Evolutionary conservation across 1,140 invertebrate genomes (phyloP).

Genomic region (Aphelinus atriplicis): DNA sequence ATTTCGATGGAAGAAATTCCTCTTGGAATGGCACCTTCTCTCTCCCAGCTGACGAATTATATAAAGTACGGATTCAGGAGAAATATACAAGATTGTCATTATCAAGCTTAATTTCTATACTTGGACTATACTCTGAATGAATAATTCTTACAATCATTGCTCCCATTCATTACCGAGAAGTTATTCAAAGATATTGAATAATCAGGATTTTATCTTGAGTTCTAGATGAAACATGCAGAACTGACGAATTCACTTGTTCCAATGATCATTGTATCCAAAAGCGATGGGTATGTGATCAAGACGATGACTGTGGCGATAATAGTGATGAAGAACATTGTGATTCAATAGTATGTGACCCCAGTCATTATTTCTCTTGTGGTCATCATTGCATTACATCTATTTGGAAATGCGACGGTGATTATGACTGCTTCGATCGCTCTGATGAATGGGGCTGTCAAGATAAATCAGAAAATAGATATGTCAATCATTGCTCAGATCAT

Average conservation of each 20-base stretch:
- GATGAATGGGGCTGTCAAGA: conserved; percentile 77
- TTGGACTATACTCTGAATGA: too few species aligned
- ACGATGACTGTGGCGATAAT: conserved; percentile 86
- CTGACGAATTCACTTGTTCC: conserved; percentile 89
- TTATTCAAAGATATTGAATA: too few species aligned
- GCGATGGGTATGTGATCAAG: conserved; percentile 87
- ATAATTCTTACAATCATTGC: too few species aligned
- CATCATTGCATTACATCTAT: conserved; percentile 75
- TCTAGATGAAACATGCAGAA: conserved; percentile 84
- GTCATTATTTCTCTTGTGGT: conserved; percentile 77
- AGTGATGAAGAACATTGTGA: conserved; percentile 84
- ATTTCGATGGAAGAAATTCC: too few species aligned
- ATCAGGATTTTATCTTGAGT: not conserved
- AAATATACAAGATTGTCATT: too few species aligned
- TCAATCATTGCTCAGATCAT: conserved; percentile 71
- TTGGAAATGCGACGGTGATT: conserved; percentile 89
- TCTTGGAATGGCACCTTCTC: too few species aligned
- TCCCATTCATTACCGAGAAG: too few species aligned
- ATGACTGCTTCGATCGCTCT: conserved; percentile 81
- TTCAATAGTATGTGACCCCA: conserved; percentile 72
- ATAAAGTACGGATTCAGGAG: too few species aligned
- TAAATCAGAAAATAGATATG: conserved; percentile 43
- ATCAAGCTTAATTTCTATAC: too few species aligned
- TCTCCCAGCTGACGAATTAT: too few species aligned
- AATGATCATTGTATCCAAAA: conserved; percentile 90